Base-by-base conservation (phyloP, 2,113 vertebrate species). In the Taxidea taxus region DNA sequence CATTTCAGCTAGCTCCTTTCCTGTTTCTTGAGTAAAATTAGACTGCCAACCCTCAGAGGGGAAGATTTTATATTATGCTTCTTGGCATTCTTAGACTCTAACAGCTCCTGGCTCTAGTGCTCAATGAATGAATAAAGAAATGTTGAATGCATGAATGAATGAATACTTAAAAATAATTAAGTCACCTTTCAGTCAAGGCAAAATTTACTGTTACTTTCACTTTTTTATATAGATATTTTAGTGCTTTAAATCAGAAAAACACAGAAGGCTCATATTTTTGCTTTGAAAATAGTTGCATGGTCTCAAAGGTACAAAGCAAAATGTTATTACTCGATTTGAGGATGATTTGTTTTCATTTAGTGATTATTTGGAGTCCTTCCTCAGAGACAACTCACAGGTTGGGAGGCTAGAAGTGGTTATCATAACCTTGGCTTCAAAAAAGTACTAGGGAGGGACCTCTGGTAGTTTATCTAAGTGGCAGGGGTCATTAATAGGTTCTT, bases 321-420 rank as follows among this genome's bases (percentile, higher is more conserved):
- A 64, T 42, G 29, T 37, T 66, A 66, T 49, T 23, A 21, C 3
- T 75, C 56, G 56, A 51, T 68, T 64, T 90, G 20, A 74, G 31
- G 27, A 12, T 64, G 18, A 25, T 16, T 21, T 72, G 8, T 39
- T 72, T 83, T 62, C 9, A 37, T 39, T 23, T 54, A 44, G 18
- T 44, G 8, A 4, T 49, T 49, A 27, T 14, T 81, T 64, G 13
- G 37, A 68, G 37, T n/a, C 47, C 47, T 90, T 97, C 37, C 49
- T 21, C 29, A 87, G 66, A 70, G 58, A 72, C 1, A 34, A 4
- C 0, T 77, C 27, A 23, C 7, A 23, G 15, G 3, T 1, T 31
- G 60, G 0, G 4, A 37, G 18, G 2, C 2, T 31, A 72, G 0
- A 6, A 37, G 18, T 12, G 18, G 2, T 84, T 23, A 39, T 62